Evolutionary conservation across 1,140 invertebrate genomes (phyloP).

Genomic region (Lerema accius): DNA sequence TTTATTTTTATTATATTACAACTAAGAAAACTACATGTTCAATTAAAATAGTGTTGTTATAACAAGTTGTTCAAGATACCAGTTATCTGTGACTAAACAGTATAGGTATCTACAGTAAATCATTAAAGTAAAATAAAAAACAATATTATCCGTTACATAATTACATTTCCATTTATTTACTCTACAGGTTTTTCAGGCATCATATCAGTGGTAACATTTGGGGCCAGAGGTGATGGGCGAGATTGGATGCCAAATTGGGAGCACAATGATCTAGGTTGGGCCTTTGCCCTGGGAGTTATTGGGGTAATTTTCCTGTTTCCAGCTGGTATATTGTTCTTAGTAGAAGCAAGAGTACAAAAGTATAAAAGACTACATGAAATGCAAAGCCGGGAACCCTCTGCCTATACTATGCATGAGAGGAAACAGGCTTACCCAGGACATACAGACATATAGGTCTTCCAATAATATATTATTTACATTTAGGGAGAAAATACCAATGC

Average conservation of each 20-base stretch:
- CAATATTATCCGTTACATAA: no score
- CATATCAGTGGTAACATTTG: slow-evolving; percentile 88
- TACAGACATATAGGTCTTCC: slow-evolving; percentile 81
- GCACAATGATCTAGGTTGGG: slow-evolving; percentile 97
- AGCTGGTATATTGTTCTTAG: slow-evolving; percentile 90
- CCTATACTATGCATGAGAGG: slow-evolving; percentile 84
- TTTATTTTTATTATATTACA: no score
- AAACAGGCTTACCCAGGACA: slow-evolving; percentile 78
- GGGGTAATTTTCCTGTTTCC: slow-evolving; percentile 89
- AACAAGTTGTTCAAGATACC: no score
- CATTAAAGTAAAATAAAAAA: no score
- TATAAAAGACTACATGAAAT: slow-evolving; percentile 88
- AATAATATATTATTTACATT: slow-evolving; percentile 6
- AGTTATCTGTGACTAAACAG: no score
- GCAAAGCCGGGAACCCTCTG: slow-evolving; percentile 84
- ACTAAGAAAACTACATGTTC: no score
- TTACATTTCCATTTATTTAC: not conserved
- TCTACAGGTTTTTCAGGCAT: slow-evolving; percentile 87
- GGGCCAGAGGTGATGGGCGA: slow-evolving; percentile 93
- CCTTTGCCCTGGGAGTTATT: slow-evolving; percentile 93
- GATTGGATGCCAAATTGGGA: slow-evolving; percentile 99
- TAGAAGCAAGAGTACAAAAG: slow-evolving; percentile 90
- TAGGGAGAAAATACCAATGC: no score
- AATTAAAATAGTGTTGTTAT: no score
- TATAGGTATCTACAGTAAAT: no score